A percentile compares a stretch with the other conserved stretches of the same genome.
Conservation (phyloP, 2,888 invertebrate species). For the Caenorhabditis zanzibari region DNA sequence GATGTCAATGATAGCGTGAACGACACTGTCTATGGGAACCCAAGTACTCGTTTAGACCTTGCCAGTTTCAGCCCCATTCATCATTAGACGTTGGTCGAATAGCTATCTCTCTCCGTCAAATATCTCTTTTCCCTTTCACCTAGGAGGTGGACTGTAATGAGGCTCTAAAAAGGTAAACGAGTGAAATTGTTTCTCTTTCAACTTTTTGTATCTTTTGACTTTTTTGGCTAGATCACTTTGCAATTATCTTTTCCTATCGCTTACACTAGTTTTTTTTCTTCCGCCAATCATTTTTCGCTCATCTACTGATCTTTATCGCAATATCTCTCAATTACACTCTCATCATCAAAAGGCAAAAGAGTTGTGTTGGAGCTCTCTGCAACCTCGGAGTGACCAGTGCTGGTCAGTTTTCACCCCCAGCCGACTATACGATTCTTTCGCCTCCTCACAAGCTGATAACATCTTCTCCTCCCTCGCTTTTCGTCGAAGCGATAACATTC, state of each 20-base stretch:
- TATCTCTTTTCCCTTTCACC: slow-evolving; percentile 16
- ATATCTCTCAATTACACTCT: slow-evolving; percentile 28
- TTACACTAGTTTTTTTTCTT: slow-evolving; percentile 6
- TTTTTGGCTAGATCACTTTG: not conserved
- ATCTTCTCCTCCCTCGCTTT: slow-evolving; percentile 59
- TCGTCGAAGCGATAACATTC: slow-evolving; percentile 55
- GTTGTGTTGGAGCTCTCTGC: slow-evolving; percentile 28
- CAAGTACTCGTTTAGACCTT: slow-evolving; percentile 49
- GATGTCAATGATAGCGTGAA: slow-evolving; percentile 55
- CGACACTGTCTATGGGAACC: slow-evolving; percentile 27
- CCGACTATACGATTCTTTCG: slow-evolving; percentile 59
- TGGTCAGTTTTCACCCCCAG: slow-evolving; percentile 35
- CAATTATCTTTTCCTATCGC: slow-evolving; percentile 1
- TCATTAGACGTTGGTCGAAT: slow-evolving; percentile 30
- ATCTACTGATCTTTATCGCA: slow-evolving; percentile 35
- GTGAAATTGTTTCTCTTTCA: slow-evolving; percentile 15
- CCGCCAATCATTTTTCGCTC: slow-evolving; percentile 27
- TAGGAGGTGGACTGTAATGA: slow-evolving; percentile 13
- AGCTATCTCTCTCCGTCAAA: slow-evolving; percentile 2
- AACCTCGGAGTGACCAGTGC: slow-evolving; percentile 47
- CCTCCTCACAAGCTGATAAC: slow-evolving; percentile 48
- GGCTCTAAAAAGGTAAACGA: slow-evolving; percentile 17
- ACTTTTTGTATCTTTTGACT: slow-evolving; percentile 2
- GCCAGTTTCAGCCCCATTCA: not conserved
- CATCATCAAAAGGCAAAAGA: slow-evolving; percentile 49